phyloP scores from a whole-genome alignment of 2,113 vertebrate genomes.

The Capra hircus region DNA sequence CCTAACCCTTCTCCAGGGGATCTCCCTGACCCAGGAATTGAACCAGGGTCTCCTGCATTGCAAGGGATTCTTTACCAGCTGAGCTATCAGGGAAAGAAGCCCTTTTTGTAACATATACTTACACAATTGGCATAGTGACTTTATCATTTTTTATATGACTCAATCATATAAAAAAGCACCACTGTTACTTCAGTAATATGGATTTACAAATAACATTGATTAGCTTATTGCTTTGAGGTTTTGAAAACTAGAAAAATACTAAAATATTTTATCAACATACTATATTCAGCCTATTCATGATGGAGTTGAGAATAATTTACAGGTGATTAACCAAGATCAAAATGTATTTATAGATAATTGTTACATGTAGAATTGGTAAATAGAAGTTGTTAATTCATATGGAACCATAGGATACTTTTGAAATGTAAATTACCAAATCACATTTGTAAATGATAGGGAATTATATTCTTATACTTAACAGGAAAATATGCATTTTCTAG shows the following conservation, averaged over 20 bases:
- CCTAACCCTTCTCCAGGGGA: not conserved
- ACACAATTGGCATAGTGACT: not conserved
- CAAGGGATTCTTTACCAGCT: not conserved
- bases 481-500: conserved; percentile 33
- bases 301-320: conserved; percentile 5
- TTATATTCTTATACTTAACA: conserved; percentile 35
- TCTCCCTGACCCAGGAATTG: not conserved
- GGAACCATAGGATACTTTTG: not conserved
- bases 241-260: conserved; percentile 3
- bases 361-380: conserved; percentile 31
- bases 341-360: conserved; percentile 28
- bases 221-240: conserved; percentile 21
- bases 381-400: conserved; percentile 25
- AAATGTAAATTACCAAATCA: conserved; percentile 36
- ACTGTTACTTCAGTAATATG: conserved; percentile 36
- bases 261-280: conserved; percentile 18
- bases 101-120: not conserved
- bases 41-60: not conserved
- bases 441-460: conserved; percentile 37
- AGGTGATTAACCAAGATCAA: not conserved
- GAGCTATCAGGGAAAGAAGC: not conserved
- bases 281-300: not conserved
- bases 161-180: not conserved
- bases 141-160: conserved; percentile 6
- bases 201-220: conserved; percentile 26